Base-by-base conservation (phyloP, 2,888 invertebrate species). In the Galeopsomyia nigrocyanea region DNA sequence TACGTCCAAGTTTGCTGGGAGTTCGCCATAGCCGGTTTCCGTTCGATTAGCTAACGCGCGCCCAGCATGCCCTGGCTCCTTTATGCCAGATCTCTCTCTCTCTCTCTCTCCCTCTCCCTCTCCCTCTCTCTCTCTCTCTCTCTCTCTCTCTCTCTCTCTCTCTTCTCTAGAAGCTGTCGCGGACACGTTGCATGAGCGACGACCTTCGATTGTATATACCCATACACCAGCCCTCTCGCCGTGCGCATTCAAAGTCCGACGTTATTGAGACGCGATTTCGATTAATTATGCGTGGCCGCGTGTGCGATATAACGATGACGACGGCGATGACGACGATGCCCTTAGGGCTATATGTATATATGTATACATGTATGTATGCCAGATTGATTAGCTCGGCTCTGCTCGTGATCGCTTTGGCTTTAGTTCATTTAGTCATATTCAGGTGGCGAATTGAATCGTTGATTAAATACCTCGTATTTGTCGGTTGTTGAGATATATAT, bases 1-100 rank as follows among this genome's bases (percentile, higher is more conserved):
- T 84, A 84, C 83, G 84, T 82, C 84, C 81, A 84, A 85, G 84
- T 85, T 85, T 84, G 80, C n/a, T n/a, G 81, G 75, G 79, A 81
- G 80, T 82, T 81, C 74, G 72, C 67, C 73, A 61, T 67, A 53
- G 71, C 60, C 9, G 31, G 39, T 46, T 73, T 73, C 69, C 66
- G 72, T 73, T 68, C 64, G 68, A 58, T 58, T 68, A 39, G 60
- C 21, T 74, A 77, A 26, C 74, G 72, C 71, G 74, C 71, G 26
- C 26, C 75, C 72, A 58, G 65, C 68, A 64, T 65, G 66, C 74
- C 76, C 75, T 73, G 73, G 73, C 66, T 26, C 26, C 60, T 66
- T 17, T 68, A 57, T 73, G 51, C 51, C 69, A 26, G 26, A 26
- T 26, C 26, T 58, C 66, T 69, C 46, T n/a, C 46, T 49, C 46